Evolutionary conservation across 2,888 invertebrate genomes (phyloP).

Genomic region (Chydorus sphaericus): DNA sequence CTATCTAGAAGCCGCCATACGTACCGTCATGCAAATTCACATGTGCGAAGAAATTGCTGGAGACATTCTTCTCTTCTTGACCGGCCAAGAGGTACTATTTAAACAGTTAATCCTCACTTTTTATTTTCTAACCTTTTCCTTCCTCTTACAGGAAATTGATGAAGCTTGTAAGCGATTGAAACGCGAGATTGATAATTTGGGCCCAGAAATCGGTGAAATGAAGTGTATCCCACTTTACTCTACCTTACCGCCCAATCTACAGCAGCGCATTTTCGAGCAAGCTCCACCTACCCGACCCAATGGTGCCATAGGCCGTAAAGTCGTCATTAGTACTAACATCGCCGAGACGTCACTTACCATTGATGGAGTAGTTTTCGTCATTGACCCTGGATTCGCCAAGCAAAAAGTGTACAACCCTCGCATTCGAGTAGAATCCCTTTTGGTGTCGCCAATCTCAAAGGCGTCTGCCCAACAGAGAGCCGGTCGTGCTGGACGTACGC

Average conservation of each 20-base stretch:
- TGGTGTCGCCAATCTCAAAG: slow-evolving; percentile 97
- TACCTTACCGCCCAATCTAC: slow-evolving; percentile 89
- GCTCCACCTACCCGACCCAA: slow-evolving; percentile 72
- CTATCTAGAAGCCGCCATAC: slow-evolving; percentile 94
- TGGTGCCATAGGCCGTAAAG: slow-evolving; percentile 73
- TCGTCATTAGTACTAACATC: slow-evolving; percentile 97
- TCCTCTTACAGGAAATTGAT: slow-evolving; percentile 61
- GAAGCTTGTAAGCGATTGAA: slow-evolving; percentile 97
- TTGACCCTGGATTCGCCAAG: slow-evolving; percentile 98
- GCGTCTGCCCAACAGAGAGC: slow-evolving; percentile 97
- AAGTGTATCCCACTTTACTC: slow-evolving; percentile 98
- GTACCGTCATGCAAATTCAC: slow-evolving; percentile 94
- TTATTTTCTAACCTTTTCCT: too few species aligned
- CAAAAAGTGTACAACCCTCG: slow-evolving; percentile 91
- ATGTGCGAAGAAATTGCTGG: slow-evolving; percentile 87
- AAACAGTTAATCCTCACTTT: not conserved
- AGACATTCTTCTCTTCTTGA: slow-evolving; percentile 81
- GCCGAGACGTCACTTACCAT: slow-evolving; percentile 98
- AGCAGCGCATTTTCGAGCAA: slow-evolving; percentile 93
- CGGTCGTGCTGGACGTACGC: slow-evolving; percentile 93
- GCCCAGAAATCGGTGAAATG: slow-evolving; percentile 90
- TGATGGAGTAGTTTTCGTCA: slow-evolving; percentile 98
- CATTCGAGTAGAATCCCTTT: slow-evolving; percentile 84
- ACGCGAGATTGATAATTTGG: slow-evolving; percentile 86
- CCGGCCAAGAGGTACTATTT: slow-evolving; percentile 49